These are phyloP conservation scores for Xestia ashworthii DNA, from an alignment of 2,888 invertebrate genomes.

Conservation along the genomic window DNA sequence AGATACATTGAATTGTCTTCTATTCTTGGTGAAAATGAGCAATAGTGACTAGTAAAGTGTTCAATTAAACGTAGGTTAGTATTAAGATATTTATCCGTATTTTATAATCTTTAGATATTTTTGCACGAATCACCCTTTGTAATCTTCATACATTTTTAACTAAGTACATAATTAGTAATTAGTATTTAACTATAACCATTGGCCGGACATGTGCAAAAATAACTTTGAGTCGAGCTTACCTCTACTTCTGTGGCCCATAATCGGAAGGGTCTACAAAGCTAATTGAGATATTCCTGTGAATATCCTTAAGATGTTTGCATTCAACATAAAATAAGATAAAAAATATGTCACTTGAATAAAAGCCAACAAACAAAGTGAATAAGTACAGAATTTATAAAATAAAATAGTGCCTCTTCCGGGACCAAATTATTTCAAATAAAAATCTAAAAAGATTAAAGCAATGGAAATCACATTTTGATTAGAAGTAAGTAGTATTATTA, in stretches of 20 bases:
- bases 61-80: neutral
- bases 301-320: neutral
- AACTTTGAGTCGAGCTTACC: neutral
- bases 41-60: neutral
- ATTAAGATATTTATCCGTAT: neutral
- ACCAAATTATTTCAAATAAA: neutral
- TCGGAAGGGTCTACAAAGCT: neutral
- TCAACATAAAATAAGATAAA: neutral
- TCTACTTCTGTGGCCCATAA: neutral
- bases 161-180: neutral
- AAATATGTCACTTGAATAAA: neutral
- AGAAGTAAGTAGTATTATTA: neutral
- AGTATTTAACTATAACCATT: neutral
- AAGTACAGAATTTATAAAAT: neutral
- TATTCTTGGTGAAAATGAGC: neutral
- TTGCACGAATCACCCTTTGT: conserved; percentile 9
- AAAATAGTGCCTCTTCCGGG: conserved; percentile 4
- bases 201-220: conserved; percentile 17
- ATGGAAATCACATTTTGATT: neutral
- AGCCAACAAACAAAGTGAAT: neutral
- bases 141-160: conserved; percentile 2
- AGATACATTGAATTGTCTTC: neutral
- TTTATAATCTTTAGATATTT: neutral
- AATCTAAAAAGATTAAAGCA: neutral
- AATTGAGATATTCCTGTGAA: neutral